A percentile compares a stretch with the other conserved stretches of the same genome.
Evolutionary conservation across 2,113 vertebrate species (phyloP).

Genomic region (Felis chaus): DNA sequence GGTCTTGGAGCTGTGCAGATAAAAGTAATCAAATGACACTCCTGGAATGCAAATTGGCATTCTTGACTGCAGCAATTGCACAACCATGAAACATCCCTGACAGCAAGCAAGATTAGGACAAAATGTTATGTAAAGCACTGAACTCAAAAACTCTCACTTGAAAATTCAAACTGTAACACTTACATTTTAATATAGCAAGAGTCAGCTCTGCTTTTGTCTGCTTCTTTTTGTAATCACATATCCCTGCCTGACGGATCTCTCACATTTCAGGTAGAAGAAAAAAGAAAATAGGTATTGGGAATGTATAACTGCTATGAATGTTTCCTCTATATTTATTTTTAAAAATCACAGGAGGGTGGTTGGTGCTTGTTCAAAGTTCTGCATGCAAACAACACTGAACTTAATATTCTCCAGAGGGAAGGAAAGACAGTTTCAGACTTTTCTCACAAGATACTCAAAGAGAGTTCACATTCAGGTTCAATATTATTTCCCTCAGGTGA

Average conservation of each 20-base stretch:
- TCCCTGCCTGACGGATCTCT: slow-evolving; percentile 65
- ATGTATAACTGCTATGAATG: slow-evolving; percentile 59
- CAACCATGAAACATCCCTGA: slow-evolving; percentile 92
- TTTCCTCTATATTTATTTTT: slow-evolving; percentile 35
- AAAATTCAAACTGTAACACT: slow-evolving; percentile 86
- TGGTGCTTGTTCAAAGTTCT: slow-evolving; percentile 31
- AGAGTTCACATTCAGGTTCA: slow-evolving; percentile 57
- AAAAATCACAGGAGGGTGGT: neutral
- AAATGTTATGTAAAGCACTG: slow-evolving; percentile 91
- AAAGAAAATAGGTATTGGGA: slow-evolving; percentile 48
- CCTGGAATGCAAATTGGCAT: slow-evolving; percentile 97
- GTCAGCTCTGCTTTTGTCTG: slow-evolving; percentile 79
- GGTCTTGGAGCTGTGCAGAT: slow-evolving; percentile 90
- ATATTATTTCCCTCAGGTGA: slow-evolving; percentile 56
- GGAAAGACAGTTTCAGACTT: slow-evolving; percentile 39
- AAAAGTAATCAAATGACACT: slow-evolving; percentile 98
- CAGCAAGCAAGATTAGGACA: slow-evolving; percentile 91
- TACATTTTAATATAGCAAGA: slow-evolving; percentile 84
- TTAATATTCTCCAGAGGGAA: neutral
- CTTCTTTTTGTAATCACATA: slow-evolving; percentile 68
- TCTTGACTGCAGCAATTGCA: slow-evolving; percentile 91
- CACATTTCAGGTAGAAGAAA: slow-evolving; percentile 50
- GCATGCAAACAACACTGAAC: slow-evolving; percentile 44
- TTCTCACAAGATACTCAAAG: slow-evolving; percentile 17
- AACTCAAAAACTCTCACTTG: slow-evolving; percentile 86